These are phyloP conservation scores for Coenonympha glycerion DNA, from an alignment of 2,888 invertebrate genomes.

Conservation along the genomic window DNA sequence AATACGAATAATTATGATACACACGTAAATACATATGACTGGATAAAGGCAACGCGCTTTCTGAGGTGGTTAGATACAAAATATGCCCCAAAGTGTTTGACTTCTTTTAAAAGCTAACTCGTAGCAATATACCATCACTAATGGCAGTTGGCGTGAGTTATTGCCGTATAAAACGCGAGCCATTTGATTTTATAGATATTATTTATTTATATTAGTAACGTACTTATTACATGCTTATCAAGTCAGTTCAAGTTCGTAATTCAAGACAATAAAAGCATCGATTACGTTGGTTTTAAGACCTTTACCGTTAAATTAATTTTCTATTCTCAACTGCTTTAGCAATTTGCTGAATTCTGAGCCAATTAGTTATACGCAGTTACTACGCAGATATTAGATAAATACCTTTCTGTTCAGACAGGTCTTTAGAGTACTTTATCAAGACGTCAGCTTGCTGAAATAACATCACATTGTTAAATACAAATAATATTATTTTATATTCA, in stretches of 20 bases:
- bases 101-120: no score
- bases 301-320: conserved; percentile 28
- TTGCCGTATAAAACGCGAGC: conserved; percentile 54
- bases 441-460: no score
- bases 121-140: conserved; percentile 8
- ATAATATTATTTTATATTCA: no score
- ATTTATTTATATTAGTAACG: no score
- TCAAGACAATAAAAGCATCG: conserved; percentile 30
- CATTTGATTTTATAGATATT: conserved; percentile 59
- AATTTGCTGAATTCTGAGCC: conserved; percentile 26
- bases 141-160: conserved; percentile 33
- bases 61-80: no score
- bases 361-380: no score
- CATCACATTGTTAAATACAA: no score
- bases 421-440: no score
- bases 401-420: conserved; percentile 19
- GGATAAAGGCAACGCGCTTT: no score
- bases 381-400: conserved; percentile 22
- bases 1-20: no score
- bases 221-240: conserved; percentile 15
- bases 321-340: conserved; percentile 25
- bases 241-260: conserved; percentile 38
- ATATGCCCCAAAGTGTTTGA: not conserved
- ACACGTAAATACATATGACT: no score
- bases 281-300: conserved; percentile 21